Conservation (phyloP, 2,797 vertebrate species). For the Tolypeutes matacus region DNA sequence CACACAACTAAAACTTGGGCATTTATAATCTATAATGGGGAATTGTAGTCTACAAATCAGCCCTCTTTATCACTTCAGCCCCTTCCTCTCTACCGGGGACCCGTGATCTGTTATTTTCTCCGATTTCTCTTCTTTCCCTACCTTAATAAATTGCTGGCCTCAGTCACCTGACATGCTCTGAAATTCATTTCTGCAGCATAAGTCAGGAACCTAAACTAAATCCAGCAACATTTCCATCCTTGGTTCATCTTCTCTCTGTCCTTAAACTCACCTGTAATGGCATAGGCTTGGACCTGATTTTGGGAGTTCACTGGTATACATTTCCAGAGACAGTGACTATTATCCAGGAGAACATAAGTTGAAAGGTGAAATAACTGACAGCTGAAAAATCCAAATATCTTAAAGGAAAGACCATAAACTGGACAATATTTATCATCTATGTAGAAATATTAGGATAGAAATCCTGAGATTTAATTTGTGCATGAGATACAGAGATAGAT, state of each 20-base stretch:
- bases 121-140: too few relatives aligned
- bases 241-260: background rate
- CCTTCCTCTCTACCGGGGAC: too few relatives aligned
- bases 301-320: background rate
- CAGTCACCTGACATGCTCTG: too few relatives aligned
- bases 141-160: too few relatives aligned
- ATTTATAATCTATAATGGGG: too few relatives aligned
- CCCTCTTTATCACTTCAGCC: too few relatives aligned
- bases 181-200: too few relatives aligned
- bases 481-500: background rate
- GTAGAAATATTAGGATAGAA: background rate
- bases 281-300: background rate
- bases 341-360: background rate
- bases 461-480: background rate
- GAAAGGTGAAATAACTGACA: background rate
- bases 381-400: background rate
- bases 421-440: background rate
- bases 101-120: too few relatives aligned
- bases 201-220: too few relatives aligned
- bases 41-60: too few relatives aligned
- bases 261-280: background rate
- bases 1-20: too few relatives aligned
- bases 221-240: too few relatives aligned
- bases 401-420: background rate
- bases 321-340: background rate